These are phyloP conservation scores for Amyelois transitella DNA, from an alignment of 1,140 invertebrate genomes.

Conservation along the genomic window DNA sequence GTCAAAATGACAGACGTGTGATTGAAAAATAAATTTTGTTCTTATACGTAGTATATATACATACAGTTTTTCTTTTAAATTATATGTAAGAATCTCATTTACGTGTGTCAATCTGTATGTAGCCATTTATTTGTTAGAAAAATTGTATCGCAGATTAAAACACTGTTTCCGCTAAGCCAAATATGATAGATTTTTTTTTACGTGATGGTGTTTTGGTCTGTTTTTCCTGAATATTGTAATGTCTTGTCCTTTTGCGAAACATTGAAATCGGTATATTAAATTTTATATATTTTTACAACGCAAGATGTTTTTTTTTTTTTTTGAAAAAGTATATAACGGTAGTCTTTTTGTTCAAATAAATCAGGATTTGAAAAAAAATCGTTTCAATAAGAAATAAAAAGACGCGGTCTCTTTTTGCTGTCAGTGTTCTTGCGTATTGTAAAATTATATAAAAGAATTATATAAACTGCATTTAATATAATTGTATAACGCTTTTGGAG, in stretches of 20 bases:
- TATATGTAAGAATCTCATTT: neutral
- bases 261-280: conserved; percentile 1
- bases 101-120: neutral
- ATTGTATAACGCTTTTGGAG: conserved; percentile 38
- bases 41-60: no score
- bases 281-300: neutral
- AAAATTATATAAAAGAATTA: conserved; percentile 3
- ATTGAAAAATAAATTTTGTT: no score
- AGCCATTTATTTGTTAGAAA: neutral
- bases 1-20: no score
- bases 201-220: neutral
- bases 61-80: neutral
- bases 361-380: no score
- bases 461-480: conserved; percentile 35
- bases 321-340: neutral
- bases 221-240: neutral
- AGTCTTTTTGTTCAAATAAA: no score
- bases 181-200: neutral
- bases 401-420: no score
- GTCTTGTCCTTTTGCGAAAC: neutral
- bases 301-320: neutral
- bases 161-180: neutral
- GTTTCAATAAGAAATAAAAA: no score
- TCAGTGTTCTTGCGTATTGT: neutral
- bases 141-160: neutral